Evolutionary conservation across 2,888 invertebrate genomes (phyloP).

Genomic region (Mesorhabditis belari): DNA sequence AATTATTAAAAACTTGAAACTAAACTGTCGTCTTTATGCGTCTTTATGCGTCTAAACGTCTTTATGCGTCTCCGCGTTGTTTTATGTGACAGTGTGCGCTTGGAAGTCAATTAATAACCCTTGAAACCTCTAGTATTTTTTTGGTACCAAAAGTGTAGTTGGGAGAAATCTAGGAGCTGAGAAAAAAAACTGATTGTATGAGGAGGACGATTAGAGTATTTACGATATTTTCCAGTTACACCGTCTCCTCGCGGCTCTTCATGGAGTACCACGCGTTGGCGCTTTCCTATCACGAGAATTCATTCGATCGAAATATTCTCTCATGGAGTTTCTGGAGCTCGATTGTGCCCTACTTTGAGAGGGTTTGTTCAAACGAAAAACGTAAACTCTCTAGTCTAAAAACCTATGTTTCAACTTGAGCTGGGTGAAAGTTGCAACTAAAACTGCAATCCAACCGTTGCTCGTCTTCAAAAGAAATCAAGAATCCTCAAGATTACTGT

Average conservation of each 20-base stretch:
- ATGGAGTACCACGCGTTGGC: conserved; percentile 46
- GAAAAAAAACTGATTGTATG: too few relatives aligned
- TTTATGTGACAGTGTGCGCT: too few relatives aligned
- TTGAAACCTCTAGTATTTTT: too few relatives aligned
- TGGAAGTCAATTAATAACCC: neutral
- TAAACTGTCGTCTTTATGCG: too few relatives aligned
- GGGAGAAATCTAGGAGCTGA: too few relatives aligned
- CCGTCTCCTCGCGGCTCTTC: conserved; percentile 41
- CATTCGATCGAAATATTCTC: conserved; percentile 35
- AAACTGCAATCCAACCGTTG: neutral
- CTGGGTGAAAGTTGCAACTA: neutral
- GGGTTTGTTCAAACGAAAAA: neutral
- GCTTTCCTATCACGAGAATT: conserved; percentile 34
- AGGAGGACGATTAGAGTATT: neutral
- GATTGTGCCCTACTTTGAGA: conserved; percentile 32
- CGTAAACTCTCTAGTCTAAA: neutral
- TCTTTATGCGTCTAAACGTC: too few relatives aligned
- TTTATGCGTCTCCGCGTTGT: too few relatives aligned
- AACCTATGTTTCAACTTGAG: neutral
- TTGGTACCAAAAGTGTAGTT: too few relatives aligned
- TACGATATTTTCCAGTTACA: conserved; percentile 18
- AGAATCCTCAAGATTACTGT: too few relatives aligned
- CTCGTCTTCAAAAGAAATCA: neutral
- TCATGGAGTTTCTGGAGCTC: conserved; percentile 34
- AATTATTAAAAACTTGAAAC: neutral